A percentile compares a stretch with the other conserved stretches of the same genome.
These are phyloP conservation scores for Henricia sp. DNA, from an alignment of 53 echinoderm and acorn worm species.

Conservation along the genomic window DNA sequence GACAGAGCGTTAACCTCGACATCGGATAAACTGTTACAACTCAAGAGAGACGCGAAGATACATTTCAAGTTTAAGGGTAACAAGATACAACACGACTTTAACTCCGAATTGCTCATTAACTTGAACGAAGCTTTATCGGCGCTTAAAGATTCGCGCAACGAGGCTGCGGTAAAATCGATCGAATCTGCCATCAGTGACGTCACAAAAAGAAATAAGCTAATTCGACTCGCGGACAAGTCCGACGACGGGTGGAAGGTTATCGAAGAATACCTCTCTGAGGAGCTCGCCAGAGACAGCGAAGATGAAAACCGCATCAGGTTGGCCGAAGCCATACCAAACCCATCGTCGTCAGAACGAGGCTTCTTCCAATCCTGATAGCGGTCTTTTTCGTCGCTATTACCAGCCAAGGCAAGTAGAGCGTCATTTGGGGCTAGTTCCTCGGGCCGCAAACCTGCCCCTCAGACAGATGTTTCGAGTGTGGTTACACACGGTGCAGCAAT, in stretches of 20 bases:
- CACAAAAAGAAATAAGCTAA: constrained; percentile 39
- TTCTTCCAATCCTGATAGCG: background rate
- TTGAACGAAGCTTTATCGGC: background rate
- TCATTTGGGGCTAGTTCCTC: background rate
- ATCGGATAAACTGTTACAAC: background rate
- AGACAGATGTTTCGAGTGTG: constrained; percentile 33
- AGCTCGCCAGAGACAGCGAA: constrained; percentile 19
- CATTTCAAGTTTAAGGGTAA: constrained; percentile 17
- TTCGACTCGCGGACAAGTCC: constrained; percentile 42
- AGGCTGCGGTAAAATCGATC: background rate
- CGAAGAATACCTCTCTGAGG: constrained; percentile 48
- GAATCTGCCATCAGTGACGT: constrained; percentile 3
- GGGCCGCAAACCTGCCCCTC: background rate
- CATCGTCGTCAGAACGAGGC: background rate
- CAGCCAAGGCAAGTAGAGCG: background rate
- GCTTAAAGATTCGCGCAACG: background rate
- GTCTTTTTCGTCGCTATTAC: constrained; percentile 2
- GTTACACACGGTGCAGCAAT: constrained; percentile 29
- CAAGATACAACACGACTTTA: constrained; percentile 9
- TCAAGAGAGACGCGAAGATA: background rate
- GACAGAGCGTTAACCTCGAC: too few relatives aligned
- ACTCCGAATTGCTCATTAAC: background rate
- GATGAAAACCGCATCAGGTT: constrained; percentile 26
- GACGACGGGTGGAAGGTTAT: constrained; percentile 53
- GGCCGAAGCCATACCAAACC: background rate